These are phyloP conservation scores for Drosophila peninsularis DNA, from an alignment of 2,888 invertebrate genomes.

Conservation along the genomic window DNA sequence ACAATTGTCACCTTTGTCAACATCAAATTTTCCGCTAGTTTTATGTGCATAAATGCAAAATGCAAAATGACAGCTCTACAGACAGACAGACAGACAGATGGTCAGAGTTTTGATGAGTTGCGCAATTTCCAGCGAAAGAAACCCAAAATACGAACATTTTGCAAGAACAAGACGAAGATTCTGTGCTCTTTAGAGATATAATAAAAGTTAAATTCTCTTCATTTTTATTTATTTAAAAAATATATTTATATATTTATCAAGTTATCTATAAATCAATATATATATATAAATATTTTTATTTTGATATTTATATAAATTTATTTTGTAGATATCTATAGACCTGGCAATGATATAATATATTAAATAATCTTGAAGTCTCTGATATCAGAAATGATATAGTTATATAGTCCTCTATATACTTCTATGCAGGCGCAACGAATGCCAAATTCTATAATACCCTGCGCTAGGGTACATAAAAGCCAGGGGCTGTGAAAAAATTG, in stretches of 20 bases:
- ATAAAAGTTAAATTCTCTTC: too few species aligned
- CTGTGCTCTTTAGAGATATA: background rate
- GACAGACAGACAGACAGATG: conserved; percentile 18
- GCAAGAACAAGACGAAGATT: background rate
- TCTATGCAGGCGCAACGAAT: background rate
- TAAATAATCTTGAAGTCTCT: too few species aligned
- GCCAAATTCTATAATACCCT: background rate
- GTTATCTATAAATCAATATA: too few species aligned
- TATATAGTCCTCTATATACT: too few species aligned
- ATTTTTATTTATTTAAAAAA: too few species aligned
- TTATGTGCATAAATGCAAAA: conserved; percentile 71
- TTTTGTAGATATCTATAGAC: too few species aligned
- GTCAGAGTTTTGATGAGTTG: conserved; percentile 11
- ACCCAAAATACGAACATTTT: background rate
- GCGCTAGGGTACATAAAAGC: conserved; percentile 1
- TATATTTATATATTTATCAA: too few species aligned
- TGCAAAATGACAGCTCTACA: conserved; percentile 35
- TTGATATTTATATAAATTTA: too few species aligned
- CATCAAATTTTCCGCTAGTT: conserved; percentile 73
- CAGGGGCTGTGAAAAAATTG: conserved; percentile 30
- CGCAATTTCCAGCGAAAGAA: background rate
- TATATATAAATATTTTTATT: too few species aligned
- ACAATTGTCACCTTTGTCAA: conserved; percentile 81
- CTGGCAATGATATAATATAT: too few species aligned
- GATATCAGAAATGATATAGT: too few species aligned